Evolutionary conservation across 2,888 invertebrate species (phyloP).

Genomic region (Himalopsyche anomala): DNA sequence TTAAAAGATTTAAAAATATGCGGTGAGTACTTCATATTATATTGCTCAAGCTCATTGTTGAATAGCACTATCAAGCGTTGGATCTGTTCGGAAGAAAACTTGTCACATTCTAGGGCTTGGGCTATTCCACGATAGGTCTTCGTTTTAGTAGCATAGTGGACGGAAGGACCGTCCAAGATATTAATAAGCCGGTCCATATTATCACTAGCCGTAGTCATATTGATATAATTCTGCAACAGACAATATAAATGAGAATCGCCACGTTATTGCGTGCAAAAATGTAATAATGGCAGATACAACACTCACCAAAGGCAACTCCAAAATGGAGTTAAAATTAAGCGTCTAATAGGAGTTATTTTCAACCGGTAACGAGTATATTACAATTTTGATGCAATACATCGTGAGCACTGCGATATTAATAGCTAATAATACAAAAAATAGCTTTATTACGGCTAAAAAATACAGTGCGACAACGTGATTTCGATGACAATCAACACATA

Average conservation of each 20-base stretch:
- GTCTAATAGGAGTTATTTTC: neutral
- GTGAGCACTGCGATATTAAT: neutral
- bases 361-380: neutral
- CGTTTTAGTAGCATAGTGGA: conserved; percentile 65
- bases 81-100: conserved; percentile 66
- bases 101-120: conserved; percentile 67
- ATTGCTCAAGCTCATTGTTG: conserved; percentile 68
- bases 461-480: neutral
- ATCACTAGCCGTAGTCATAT: neutral
- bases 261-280: conserved; percentile 3
- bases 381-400: neutral
- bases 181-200: conserved; percentile 66
- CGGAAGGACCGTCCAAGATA: conserved; percentile 68
- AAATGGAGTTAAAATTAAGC: neutral
- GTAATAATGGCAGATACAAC: neutral
- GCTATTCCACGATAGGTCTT: conserved; percentile 68
- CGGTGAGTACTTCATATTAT: conserved; percentile 68
- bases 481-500: conserved; percentile 18
- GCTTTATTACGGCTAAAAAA: neutral
- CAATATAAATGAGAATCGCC: neutral
- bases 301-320: neutral
- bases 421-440: neutral
- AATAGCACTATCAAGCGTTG: conserved; percentile 69
- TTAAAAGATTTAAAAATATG: conserved; percentile 68
- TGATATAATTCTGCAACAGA: neutral